phyloP scores from a whole-genome alignment of 53 echinoderm and acorn worm genomes.

The Paelopatides confundens region DNA sequence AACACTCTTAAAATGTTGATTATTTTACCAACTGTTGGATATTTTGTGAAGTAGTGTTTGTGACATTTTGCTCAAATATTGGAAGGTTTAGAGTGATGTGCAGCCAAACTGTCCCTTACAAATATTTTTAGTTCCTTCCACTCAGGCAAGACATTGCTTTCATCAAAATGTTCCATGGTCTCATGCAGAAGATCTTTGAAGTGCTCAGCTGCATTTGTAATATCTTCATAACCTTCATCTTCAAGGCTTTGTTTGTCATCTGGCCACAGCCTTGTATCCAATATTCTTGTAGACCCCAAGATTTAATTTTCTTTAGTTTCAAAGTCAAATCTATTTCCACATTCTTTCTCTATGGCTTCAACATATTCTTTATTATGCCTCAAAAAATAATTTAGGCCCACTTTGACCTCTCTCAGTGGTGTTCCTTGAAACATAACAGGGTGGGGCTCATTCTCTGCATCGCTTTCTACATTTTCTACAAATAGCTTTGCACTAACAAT shows the following conservation, averaged over 20 bases:
- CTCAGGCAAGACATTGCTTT: background rate
- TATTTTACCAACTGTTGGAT: slow-evolving; percentile 10
- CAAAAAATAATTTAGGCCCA: slow-evolving; percentile 16
- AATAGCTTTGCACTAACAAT: slow-evolving; percentile 5
- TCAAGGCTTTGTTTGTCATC: background rate
- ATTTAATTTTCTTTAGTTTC: background rate
- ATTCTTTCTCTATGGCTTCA: slow-evolving; percentile 1
- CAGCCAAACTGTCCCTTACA: background rate
- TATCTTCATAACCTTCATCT: background rate
- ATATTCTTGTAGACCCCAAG: background rate
- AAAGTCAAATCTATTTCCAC: slow-evolving; percentile 4
- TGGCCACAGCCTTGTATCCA: slow-evolving; percentile 13
- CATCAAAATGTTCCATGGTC: background rate
- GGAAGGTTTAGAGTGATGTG: slow-evolving; percentile 7
- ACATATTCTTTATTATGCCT: slow-evolving; percentile 22
- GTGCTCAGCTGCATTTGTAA: slow-evolving; percentile 5
- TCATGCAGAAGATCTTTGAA: slow-evolving; percentile 30
- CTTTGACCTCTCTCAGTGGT: slow-evolving; percentile 14
- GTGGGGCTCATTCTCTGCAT: slow-evolving; percentile 18
- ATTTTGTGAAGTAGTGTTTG: background rate
- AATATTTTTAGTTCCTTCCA: slow-evolving; percentile 19
- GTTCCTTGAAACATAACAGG: slow-evolving; percentile 17
- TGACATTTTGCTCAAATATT: background rate
- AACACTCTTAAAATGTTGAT: slow-evolving; percentile 12
- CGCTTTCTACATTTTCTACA: background rate